Conservation (phyloP, 2,797 vertebrate species). For the Falco concolor region DNA sequence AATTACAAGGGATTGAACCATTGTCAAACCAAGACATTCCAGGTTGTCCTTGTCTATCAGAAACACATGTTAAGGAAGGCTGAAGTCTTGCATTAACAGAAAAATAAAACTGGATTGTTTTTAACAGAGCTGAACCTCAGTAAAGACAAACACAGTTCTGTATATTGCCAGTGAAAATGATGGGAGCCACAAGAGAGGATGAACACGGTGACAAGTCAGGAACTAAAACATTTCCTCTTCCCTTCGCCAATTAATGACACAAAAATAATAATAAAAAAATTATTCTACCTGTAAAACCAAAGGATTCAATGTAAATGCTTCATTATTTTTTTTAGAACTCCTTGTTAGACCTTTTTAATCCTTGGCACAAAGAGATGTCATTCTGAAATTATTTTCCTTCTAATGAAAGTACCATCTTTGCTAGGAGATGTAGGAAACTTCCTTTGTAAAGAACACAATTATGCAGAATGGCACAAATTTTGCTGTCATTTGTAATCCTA, state of each 20-base stretch:
- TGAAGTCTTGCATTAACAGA: background rate
- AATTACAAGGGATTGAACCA: background rate
- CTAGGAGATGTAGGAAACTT: conserved; percentile 26
- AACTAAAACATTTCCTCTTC: background rate
- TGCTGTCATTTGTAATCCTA: conserved; percentile 53
- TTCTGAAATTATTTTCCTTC: conserved; percentile 52
- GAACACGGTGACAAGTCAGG: background rate
- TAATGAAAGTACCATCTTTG: conserved; percentile 12
- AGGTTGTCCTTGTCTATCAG: background rate
- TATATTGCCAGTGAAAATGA: background rate
- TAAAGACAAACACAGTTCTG: background rate
- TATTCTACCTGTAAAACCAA: conserved; percentile 55
- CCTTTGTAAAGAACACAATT: conserved; percentile 35
- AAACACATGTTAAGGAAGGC: background rate
- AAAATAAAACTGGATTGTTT: background rate
- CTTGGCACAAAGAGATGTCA: conserved; percentile 18
- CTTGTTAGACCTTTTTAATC: conserved; percentile 52
- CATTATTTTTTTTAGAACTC: conserved; percentile 37
- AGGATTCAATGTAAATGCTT: conserved; percentile 42
- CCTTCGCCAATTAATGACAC: conserved; percentile 20
- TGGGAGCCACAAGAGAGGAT: background rate
- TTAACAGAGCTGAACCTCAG: background rate
- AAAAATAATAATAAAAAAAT: too few species aligned
- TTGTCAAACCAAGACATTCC: background rate
- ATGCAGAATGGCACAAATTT: conserved; percentile 41